These are phyloP conservation scores for Climacteris rufus DNA, from an alignment of 2,113 vertebrate genomes.

Conservation along the genomic window DNA sequence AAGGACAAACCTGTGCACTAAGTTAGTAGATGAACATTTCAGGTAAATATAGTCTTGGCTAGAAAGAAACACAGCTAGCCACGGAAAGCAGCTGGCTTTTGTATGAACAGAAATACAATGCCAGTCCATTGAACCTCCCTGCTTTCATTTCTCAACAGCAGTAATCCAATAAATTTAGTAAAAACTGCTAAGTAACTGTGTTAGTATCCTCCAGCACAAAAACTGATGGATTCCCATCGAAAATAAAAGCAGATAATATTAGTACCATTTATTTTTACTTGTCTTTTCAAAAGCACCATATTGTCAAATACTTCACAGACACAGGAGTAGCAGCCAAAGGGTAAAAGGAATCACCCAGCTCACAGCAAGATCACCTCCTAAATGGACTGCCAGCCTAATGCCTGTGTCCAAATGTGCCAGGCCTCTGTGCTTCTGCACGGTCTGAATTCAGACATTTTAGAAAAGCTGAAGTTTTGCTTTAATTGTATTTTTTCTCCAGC, in stretches of 20 bases:
- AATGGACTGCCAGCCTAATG: neutral
- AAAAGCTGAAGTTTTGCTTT: neutral
- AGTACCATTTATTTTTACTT: neutral
- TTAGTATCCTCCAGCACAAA: neutral
- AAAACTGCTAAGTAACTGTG: neutral
- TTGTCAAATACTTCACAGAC: neutral
- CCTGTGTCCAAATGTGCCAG: neutral
- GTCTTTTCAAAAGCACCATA: neutral
- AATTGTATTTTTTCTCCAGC: neutral
- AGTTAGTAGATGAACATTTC: neutral
- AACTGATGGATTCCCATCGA: neutral
- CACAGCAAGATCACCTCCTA: neutral
- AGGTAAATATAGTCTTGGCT: neutral
- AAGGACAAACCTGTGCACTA: neutral
- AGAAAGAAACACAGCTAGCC: neutral
- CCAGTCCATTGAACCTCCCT: neutral
- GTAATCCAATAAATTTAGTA: neutral
- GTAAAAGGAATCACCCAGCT: neutral
- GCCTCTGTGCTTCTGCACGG: neutral
- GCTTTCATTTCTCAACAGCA: neutral
- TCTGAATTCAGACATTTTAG: neutral
- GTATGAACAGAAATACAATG: neutral
- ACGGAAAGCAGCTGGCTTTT: neutral
- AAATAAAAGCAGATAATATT: neutral
- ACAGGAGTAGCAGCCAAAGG: neutral